Percentiles rank a stretch among this genome's conserved stretches.
Conservation (phyloP, 2,888 invertebrate species). For the Euzophera pinguis region DNA sequence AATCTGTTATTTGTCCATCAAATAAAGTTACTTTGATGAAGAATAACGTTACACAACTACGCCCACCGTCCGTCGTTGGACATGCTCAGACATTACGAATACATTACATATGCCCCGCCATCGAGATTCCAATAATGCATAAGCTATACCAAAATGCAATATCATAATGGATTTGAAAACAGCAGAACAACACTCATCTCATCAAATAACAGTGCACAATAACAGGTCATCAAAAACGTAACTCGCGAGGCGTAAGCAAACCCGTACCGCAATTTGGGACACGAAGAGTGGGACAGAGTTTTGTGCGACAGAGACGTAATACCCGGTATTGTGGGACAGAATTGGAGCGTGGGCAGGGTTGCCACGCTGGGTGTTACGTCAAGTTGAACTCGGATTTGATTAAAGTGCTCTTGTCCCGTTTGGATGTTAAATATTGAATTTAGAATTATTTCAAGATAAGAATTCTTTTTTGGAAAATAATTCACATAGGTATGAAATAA, state of each 20-base stretch:
- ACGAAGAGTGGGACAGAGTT: constrained; percentile 12
- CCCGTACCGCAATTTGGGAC: constrained; percentile 20
- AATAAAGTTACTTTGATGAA: too few species aligned
- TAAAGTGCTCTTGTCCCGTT: constrained; percentile 2
- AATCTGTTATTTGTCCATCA: too few species aligned
- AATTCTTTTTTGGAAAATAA: not conserved
- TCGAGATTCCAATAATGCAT: too few species aligned
- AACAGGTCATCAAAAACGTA: constrained; percentile 25
- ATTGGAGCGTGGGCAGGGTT: constrained; percentile 23
- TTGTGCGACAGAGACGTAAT: constrained; percentile 15
- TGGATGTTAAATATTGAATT: not conserved
- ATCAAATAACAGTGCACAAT: constrained; percentile 19
- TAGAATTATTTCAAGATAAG: not conserved
- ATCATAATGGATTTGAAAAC: constrained; percentile 1
- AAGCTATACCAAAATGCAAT: not conserved
- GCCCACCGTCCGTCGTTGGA: too few species aligned
- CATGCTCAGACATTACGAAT: too few species aligned
- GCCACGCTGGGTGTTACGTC: not conserved
- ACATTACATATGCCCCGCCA: too few species aligned
- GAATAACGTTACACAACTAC: too few species aligned
- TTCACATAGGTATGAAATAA: too few species aligned
- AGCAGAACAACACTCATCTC: not conserved
- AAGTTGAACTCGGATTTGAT: constrained; percentile 3
- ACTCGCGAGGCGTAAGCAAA: constrained; percentile 24
- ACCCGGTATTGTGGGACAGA: constrained; percentile 23